phyloP scores from a whole-genome alignment of 2,888 invertebrate genomes.

The Tridacna crocea region DNA sequence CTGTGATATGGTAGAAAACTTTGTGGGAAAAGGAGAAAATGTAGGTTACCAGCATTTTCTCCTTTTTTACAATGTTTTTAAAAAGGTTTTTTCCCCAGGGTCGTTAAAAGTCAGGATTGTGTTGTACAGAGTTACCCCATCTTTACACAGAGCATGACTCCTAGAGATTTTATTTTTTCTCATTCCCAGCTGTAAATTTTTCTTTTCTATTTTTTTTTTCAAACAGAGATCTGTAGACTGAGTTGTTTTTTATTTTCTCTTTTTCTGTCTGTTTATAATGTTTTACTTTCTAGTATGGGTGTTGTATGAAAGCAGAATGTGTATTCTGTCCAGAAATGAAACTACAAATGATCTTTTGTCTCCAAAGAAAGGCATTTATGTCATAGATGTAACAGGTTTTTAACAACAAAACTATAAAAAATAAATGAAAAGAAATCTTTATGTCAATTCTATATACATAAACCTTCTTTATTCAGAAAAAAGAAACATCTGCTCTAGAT shows the following conservation, averaged over 20 bases:
- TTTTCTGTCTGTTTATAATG: conserved; percentile 15
- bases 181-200: background rate
- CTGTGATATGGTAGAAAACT: too few species aligned
- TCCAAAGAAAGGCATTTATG: background rate
- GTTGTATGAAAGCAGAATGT: conserved; percentile 11
- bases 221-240: conserved; percentile 14
- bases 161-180: too few species aligned
- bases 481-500: too few species aligned
- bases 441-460: too few species aligned
- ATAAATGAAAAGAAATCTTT: background rate
- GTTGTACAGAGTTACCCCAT: too few species aligned
- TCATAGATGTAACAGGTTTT: background rate
- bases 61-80: too few species aligned
- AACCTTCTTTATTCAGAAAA: too few species aligned
- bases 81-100: too few species aligned
- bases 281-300: conserved; percentile 17
- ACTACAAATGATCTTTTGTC: conserved; percentile 22
- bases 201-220: background rate
- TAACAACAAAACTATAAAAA: background rate
- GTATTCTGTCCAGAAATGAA: conserved; percentile 25
- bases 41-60: too few species aligned
- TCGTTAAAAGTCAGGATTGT: too few species aligned
- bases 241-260: background rate
- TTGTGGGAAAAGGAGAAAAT: too few species aligned
- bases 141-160: too few species aligned